Evolutionary conservation across 2,888 invertebrate genomes (phyloP).

Genomic region (Malachius bipustulatus): DNA sequence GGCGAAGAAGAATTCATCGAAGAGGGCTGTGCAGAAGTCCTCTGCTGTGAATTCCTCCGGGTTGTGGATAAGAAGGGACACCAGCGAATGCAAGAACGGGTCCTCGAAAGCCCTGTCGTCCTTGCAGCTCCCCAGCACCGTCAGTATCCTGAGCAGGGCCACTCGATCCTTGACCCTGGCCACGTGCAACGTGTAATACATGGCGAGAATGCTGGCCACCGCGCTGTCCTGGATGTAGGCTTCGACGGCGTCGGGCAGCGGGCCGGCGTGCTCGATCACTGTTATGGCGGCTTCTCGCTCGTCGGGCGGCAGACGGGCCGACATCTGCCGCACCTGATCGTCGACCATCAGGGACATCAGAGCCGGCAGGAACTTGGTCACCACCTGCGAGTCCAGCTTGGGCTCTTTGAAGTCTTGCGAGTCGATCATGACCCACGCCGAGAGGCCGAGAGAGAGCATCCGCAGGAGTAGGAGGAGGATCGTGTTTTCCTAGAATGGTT

Average conservation of each 20-base stretch:
- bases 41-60: slow-evolving; percentile 87
- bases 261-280: slow-evolving; percentile 86
- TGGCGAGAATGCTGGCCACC: slow-evolving; percentile 83
- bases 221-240: slow-evolving; percentile 84
- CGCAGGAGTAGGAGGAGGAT: slow-evolving; percentile 78
- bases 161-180: slow-evolving; percentile 70
- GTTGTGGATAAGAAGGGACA: slow-evolving; percentile 72
- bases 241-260: slow-evolving; percentile 86
- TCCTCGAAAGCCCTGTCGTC: slow-evolving; percentile 90
- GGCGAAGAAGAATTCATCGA: slow-evolving; percentile 92
- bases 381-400: slow-evolving; percentile 82
- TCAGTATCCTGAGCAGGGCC: slow-evolving; percentile 74
- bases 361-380: slow-evolving; percentile 89
- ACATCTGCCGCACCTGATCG: slow-evolving; percentile 71
- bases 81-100: slow-evolving; percentile 84
- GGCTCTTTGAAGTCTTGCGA: slow-evolving; percentile 93
- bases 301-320: slow-evolving; percentile 80
- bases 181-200: slow-evolving; percentile 89
- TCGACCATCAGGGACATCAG: slow-evolving; percentile 89
- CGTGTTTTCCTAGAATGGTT: slow-evolving; percentile 69
- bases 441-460: slow-evolving; percentile 85
- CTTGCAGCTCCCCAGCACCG: slow-evolving; percentile 81
- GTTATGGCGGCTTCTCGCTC: slow-evolving; percentile 88
- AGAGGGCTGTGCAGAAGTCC: slow-evolving; percentile 89
- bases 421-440: slow-evolving; percentile 96